A percentile compares a stretch with the other conserved stretches of the same genome.
Evolutionary conservation across 2,888 invertebrate genomes (phyloP).

Genomic region (Willowsia nigromaculata): DNA sequence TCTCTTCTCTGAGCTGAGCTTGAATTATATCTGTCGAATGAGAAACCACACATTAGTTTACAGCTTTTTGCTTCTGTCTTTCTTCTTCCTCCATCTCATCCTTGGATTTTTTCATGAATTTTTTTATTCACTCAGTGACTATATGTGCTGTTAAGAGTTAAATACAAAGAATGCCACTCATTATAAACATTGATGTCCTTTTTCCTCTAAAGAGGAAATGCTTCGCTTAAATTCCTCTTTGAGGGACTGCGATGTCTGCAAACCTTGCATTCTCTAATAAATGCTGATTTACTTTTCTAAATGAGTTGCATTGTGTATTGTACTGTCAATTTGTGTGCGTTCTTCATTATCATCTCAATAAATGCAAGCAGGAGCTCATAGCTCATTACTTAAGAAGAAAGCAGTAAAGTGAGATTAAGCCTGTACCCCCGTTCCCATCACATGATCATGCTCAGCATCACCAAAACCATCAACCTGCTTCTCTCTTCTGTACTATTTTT

Average conservation of each 20-base stretch:
- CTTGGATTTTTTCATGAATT: background rate
- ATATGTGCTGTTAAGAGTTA: background rate
- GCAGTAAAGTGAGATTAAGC: slow-evolving; percentile 40
- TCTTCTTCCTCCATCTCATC: background rate
- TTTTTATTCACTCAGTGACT: background rate
- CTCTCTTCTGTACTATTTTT: background rate
- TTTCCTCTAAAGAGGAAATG: slow-evolving; percentile 14
- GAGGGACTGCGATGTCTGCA: slow-evolving; percentile 3
- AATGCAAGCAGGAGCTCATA: slow-evolving; percentile 8
- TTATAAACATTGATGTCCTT: slow-evolving; percentile 14
- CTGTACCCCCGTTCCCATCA: slow-evolving; percentile 35
- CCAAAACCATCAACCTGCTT: background rate
- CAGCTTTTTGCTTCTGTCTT: background rate
- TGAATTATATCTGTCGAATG: slow-evolving; percentile 43
- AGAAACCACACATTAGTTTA: slow-evolving; percentile 46
- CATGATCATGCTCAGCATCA: slow-evolving; percentile 6
- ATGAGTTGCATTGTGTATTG: slow-evolving; percentile 48
- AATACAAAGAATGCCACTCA: slow-evolving; percentile 36
- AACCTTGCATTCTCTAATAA: slow-evolving; percentile 18
- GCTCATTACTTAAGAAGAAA: slow-evolving; percentile 52
- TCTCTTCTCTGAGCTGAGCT: slow-evolving; percentile 21
- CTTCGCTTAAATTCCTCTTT: background rate
- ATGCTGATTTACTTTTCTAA: slow-evolving; percentile 52
- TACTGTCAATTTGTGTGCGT: slow-evolving; percentile 21
- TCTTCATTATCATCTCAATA: slow-evolving; percentile 41